phyloP scores from a whole-genome alignment of 2,888 invertebrate genomes.

The Fragum fragum region DNA sequence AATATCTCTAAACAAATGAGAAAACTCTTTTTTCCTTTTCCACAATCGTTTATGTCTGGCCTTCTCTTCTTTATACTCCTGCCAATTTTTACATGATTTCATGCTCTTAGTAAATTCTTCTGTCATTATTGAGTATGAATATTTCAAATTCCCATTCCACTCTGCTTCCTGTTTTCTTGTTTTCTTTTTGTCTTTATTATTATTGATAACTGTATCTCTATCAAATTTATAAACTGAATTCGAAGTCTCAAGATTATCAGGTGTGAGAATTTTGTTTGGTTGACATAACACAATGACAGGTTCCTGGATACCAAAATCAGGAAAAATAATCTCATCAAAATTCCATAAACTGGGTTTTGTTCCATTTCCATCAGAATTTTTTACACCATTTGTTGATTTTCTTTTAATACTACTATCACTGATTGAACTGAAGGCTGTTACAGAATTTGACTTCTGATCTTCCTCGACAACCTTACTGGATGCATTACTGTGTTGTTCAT shows the following conservation, averaged over 20 bases:
- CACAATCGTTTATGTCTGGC: conserved; percentile 35
- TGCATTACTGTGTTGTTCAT: too few relatives aligned
- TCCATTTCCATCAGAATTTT: too few relatives aligned
- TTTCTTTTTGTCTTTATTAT: conserved; percentile 44
- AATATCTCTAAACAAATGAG: conserved; percentile 62
- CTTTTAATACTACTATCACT: too few relatives aligned
- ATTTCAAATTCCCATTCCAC: conserved; percentile 58
- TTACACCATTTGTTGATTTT: too few relatives aligned
- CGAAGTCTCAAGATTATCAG: conserved; percentile 58
- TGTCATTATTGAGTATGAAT: conserved; percentile 72
- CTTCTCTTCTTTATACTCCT: conserved; percentile 75
- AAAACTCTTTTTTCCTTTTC: conserved; percentile 34
- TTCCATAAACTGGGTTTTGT: conserved; percentile 54
- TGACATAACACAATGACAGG: conserved; percentile 21
- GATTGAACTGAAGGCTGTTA: too few relatives aligned
- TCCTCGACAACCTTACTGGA: too few relatives aligned
- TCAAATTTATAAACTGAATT: conserved; percentile 63
- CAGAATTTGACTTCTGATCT: too few relatives aligned
- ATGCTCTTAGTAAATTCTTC: conserved; percentile 35
- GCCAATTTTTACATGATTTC: conserved; percentile 77
- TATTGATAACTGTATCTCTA: conserved; percentile 64
- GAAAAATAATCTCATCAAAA: conserved; percentile 72
- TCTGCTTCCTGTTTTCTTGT: conserved; percentile 37
- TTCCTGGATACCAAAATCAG: conserved; percentile 68
- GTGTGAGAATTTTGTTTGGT: conserved; percentile 54